These are phyloP conservation scores for Platycercus adscitus DNA, from an alignment of 2,113 vertebrate species.

Conservation along the genomic window DNA sequence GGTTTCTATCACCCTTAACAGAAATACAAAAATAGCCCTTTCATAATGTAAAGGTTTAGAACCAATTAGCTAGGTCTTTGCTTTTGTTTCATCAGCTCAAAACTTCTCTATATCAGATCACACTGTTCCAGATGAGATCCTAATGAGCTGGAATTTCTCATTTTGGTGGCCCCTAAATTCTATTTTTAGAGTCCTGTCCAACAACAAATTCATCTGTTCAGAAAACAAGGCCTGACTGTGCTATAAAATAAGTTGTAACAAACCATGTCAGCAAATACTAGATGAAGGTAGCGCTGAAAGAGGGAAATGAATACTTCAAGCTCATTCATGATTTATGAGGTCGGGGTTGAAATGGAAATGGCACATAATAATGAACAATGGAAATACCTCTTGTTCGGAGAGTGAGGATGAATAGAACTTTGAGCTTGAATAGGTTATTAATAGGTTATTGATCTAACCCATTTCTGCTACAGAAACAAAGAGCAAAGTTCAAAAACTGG, in stretches of 20 bases:
- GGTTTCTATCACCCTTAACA: neutral
- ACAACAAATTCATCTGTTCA: constrained; percentile 48
- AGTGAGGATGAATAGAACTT: neutral
- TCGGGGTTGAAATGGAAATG: constrained; percentile 40
- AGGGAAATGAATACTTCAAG: constrained; percentile 54
- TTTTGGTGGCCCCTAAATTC: constrained; percentile 66
- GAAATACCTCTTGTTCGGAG: constrained; percentile 37
- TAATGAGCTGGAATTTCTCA: constrained; percentile 26
- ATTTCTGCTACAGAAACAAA: neutral
- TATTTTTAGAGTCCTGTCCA: constrained; percentile 75
- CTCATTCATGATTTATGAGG: constrained; percentile 71
- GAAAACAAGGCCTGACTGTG: constrained; percentile 45
- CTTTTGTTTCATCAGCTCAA: constrained; percentile 10
- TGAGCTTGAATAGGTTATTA: constrained; percentile 30
- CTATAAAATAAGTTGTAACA: constrained; percentile 58
- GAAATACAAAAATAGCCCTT: neutral
- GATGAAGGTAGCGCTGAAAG: constrained; percentile 50
- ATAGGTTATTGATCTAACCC: constrained; percentile 30
- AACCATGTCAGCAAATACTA: constrained; percentile 48
- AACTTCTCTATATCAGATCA: neutral
- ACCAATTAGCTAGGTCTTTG: neutral
- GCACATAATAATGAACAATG: constrained; percentile 10
- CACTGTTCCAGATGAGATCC: neutral
- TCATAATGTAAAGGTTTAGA: neutral
- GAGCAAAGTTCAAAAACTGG: neutral